These are phyloP conservation scores for Cynodonichthys magdalenae DNA, from an alignment of 2,797 vertebrate species.

Conservation along the genomic window DNA sequence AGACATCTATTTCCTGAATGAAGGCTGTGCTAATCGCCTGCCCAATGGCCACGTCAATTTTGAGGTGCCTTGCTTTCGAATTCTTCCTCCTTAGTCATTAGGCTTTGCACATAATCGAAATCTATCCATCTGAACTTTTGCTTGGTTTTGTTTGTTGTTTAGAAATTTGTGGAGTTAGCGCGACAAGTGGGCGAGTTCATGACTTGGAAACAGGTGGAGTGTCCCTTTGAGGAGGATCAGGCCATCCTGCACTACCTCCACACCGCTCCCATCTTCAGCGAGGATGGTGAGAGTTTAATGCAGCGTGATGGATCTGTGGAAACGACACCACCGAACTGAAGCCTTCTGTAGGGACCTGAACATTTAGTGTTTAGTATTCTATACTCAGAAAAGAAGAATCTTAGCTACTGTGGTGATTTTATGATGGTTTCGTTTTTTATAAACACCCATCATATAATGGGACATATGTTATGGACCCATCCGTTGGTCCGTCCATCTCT, in stretches of 20 bases:
- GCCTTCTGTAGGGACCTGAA: not conserved
- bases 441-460: too few relatives aligned
- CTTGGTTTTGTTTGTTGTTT: conserved; percentile 9
- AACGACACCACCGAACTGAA: too few relatives aligned
- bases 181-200: conserved; percentile 95
- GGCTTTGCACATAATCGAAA: not conserved
- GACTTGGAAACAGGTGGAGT: conserved; percentile 94
- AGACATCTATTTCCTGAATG: conserved; percentile 96
- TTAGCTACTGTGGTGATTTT: too few relatives aligned
- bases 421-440: too few relatives aligned
- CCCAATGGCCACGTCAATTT: conserved; percentile 95
- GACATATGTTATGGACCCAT: too few relatives aligned
- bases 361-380: not conserved
- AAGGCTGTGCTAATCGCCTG: conserved; percentile 91
- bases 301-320: too few relatives aligned
- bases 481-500: too few relatives aligned
- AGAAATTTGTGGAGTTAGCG: conserved; percentile 96
- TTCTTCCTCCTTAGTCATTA: not conserved
- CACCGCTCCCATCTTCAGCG: conserved; percentile 91
- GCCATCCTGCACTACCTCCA: conserved; percentile 93
- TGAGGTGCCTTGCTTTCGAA: conserved; percentile 78
- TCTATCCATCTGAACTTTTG: not conserved
- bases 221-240: conserved; percentile 91
- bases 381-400: not conserved
- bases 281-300: conserved; percentile 85